These are phyloP conservation scores for Meriones psammophilus DNA, from an alignment of 2,797 vertebrate species.

Conservation along the genomic window DNA sequence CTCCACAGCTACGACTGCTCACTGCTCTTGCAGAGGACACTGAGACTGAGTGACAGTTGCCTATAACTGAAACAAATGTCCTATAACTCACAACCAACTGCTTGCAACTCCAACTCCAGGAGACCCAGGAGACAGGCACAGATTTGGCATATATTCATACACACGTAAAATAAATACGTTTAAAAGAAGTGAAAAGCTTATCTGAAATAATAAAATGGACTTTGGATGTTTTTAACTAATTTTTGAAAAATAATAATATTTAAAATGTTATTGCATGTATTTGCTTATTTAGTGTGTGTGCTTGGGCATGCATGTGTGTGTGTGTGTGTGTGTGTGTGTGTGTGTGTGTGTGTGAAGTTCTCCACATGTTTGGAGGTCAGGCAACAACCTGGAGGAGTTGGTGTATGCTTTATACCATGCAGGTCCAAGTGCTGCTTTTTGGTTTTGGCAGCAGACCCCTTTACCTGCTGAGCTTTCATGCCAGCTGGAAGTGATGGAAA, in stretches of 20 bases:
- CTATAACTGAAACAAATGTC: neutral
- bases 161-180: neutral
- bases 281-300: neutral
- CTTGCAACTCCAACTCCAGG: neutral
- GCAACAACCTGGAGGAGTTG: neutral
- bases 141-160: neutral
- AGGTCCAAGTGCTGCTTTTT: neutral
- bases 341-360: neutral
- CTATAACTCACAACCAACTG: neutral
- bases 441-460: neutral
- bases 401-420: neutral
- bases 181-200: neutral
- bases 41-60: too few species aligned
- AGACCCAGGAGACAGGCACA: neutral
- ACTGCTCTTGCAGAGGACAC: neutral
- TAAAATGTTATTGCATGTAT: neutral
- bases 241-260: neutral
- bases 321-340: neutral
- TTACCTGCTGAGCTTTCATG: neutral
- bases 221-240: neutral
- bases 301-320: neutral
- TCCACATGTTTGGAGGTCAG: neutral
- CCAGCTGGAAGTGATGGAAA: neutral
- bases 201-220: neutral
- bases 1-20: neutral